Percentiles rank a stretch among this genome's conserved stretches.
phyloP scores from a whole-genome alignment of 2,797 vertebrate genomes.

The Pteropus rufus region DNA sequence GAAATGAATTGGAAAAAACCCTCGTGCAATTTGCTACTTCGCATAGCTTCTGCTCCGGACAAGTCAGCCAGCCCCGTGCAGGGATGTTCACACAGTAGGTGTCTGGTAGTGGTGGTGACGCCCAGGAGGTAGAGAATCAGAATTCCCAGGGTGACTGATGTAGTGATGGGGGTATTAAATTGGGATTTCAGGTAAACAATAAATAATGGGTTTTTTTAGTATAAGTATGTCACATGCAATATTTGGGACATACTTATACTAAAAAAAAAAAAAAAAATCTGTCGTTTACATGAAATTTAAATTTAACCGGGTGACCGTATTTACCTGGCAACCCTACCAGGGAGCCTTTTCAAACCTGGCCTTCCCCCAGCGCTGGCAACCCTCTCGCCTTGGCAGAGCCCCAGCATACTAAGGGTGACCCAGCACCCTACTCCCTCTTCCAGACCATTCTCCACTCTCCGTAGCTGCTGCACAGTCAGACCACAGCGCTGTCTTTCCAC shows the following conservation, averaged over 20 bases:
- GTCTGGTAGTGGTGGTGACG: too few relatives aligned
- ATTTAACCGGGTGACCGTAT: not conserved
- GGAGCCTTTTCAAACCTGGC: not conserved
- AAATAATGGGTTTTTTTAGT: not conserved
- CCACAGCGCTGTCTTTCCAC: not conserved
- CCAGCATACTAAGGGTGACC: not conserved
- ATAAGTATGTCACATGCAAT: not conserved
- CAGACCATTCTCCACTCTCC: not conserved
- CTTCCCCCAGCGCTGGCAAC: not conserved
- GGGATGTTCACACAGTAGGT: not conserved
- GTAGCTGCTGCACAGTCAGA: not conserved
- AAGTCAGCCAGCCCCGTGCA: not conserved
- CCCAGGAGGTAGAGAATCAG: not conserved
- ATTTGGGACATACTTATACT: not conserved
- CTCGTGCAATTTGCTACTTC: not conserved
- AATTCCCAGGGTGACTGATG: not conserved
- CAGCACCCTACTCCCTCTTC: not conserved
- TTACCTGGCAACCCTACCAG: not conserved
- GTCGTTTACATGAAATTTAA: not conserved
- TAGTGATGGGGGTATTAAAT: not conserved
- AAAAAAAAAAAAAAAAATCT: not conserved
- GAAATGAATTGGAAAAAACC: not conserved
- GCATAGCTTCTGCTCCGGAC: not conserved
- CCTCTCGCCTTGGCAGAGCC: fast-evolving
- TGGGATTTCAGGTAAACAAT: not conserved